These are phyloP conservation scores for Bradysia coprophila DNA, from an alignment of 1,140 invertebrate species.

Conservation along the genomic window DNA sequence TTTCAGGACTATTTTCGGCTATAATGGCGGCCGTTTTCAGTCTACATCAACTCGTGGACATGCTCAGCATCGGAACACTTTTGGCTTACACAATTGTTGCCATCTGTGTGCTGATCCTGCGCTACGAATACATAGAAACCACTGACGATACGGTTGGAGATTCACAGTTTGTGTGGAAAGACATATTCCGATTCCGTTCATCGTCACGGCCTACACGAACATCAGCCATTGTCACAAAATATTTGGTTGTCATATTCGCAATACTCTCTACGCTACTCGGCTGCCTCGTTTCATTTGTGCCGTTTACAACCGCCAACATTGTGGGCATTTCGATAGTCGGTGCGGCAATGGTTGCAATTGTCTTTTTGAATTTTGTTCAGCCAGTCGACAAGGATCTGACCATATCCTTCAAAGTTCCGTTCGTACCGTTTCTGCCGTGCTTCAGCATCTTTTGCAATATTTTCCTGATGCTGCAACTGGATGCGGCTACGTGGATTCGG, in stretches of 20 bases:
- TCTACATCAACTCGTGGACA: constrained; percentile 74
- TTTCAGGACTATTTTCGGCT: constrained; percentile 56
- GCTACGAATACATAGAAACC: too few species aligned
- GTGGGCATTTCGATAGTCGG: constrained; percentile 13
- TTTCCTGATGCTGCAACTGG: constrained; percentile 74
- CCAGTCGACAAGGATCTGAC: constrained; percentile 15
- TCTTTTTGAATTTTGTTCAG: constrained; percentile 15
- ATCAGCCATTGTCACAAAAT: constrained; percentile 35
- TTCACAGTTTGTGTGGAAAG: constrained; percentile 7
- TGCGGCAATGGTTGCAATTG: constrained; percentile 12
- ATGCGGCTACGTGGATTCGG: constrained; percentile 65
- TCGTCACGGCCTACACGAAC: constrained; percentile 9
- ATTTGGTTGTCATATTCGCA: constrained; percentile 33
- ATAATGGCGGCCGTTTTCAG: constrained; percentile 77
- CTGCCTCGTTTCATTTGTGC: background rate
- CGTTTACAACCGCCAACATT: constrained; percentile 10
- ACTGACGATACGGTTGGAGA: constrained; percentile 6
- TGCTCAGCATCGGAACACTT: constrained; percentile 88
- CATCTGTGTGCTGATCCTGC: constrained; percentile 69
- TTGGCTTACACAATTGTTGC: constrained; percentile 87
- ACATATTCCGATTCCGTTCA: background rate
- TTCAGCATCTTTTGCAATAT: constrained; percentile 71
- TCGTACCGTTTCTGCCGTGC: constrained; percentile 69
- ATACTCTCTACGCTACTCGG: constrained; percentile 2
- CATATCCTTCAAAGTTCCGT: constrained; percentile 45